Evolutionary conservation across 2,797 vertebrate genomes (phyloP).

Genomic region (Squalus acanthias): DNA sequence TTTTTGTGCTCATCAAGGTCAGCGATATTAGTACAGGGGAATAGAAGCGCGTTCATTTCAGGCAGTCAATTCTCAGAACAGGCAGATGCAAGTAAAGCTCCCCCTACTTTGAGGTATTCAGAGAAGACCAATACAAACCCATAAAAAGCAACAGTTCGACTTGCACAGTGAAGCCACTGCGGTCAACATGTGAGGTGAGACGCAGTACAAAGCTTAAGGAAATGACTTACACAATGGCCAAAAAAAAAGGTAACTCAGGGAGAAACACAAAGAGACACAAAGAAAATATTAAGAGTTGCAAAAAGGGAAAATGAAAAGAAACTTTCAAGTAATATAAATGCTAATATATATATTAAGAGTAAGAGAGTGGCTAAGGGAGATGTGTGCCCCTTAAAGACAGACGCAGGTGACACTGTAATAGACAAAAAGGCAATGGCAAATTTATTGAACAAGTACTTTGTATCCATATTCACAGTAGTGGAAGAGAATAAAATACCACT

Average conservation of each 20-base stretch:
- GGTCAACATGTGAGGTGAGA: background rate
- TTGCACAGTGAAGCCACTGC: background rate
- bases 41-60: background rate
- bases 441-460: background rate
- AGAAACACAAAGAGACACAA: background rate
- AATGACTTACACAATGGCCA: background rate
- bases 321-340: background rate
- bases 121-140: background rate
- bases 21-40: background rate
- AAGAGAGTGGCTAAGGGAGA: background rate
- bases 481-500: background rate
- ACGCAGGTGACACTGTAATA: background rate
- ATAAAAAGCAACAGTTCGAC: background rate
- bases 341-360: background rate
- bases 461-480: background rate
- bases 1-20: background rate
- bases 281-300: background rate
- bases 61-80: background rate
- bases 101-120: too few relatives aligned
- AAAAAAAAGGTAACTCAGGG: background rate
- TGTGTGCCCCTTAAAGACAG: background rate
- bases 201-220: background rate
- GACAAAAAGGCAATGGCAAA: background rate
- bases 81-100: too few relatives aligned
- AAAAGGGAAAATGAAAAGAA: too few relatives aligned